A percentile compares a stretch with the other conserved stretches of the same genome.
Conservation (phyloP, 2,797 vertebrate species). For the Erpetoichthys calabaricus region DNA sequence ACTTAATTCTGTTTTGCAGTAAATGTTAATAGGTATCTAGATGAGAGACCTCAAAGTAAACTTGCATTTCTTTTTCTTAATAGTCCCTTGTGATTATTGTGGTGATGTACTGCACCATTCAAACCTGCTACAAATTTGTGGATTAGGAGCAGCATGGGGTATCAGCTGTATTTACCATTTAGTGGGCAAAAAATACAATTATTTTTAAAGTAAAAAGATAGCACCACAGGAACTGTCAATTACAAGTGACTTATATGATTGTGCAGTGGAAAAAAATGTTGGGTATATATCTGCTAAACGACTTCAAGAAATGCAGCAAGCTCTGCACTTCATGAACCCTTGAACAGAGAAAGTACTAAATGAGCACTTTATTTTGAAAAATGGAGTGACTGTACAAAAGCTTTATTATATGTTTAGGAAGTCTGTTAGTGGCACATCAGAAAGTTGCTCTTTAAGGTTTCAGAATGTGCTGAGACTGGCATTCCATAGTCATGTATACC, state of each 20-base stretch:
- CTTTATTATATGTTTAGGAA: too few relatives aligned
- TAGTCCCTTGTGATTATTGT: constrained; percentile 4
- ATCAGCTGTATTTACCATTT: constrained; percentile 16
- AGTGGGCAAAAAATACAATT: constrained; percentile 14
- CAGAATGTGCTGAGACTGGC: too few relatives aligned
- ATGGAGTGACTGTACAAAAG: too few relatives aligned
- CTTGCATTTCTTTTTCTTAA: neutral
- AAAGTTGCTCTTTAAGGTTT: too few relatives aligned
- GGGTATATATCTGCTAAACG: constrained; percentile 18
- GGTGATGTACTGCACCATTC: constrained; percentile 5
- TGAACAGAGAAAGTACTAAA: constrained; percentile 14
- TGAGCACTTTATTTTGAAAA: too few relatives aligned
- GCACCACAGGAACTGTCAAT: constrained; percentile 32
- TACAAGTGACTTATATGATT: constrained; percentile 25
- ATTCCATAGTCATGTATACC: too few relatives aligned
- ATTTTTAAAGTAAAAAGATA: constrained; percentile 23
- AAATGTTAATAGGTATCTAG: too few relatives aligned
- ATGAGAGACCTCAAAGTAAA: too few relatives aligned
- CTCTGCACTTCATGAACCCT: constrained; percentile 21
- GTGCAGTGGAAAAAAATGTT: constrained; percentile 30
- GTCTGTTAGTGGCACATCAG: too few relatives aligned
- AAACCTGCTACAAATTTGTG: constrained; percentile 1
- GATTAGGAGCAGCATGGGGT: constrained; percentile 12
- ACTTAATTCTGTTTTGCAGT: too few relatives aligned
- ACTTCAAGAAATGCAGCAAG: constrained; percentile 7